phyloP scores from a whole-genome alignment of 2,113 vertebrate genomes.

The Diadophis punctatus region DNA sequence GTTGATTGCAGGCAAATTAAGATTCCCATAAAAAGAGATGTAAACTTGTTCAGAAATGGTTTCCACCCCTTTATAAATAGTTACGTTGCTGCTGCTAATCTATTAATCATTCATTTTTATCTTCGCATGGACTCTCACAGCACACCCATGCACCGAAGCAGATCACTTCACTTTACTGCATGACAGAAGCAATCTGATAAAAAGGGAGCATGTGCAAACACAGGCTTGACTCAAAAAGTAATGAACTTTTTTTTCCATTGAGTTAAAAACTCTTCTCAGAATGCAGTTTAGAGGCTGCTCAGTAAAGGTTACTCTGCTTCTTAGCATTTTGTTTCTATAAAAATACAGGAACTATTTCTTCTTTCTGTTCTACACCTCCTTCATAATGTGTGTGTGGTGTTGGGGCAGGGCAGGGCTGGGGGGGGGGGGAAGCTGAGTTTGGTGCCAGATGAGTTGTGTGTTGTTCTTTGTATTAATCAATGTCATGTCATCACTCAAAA shows the following conservation, averaged over 20 bases:
- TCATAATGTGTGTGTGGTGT: background rate
- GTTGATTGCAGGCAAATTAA: background rate
- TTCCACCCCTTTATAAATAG: background rate
- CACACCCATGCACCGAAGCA: background rate
- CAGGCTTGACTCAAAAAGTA: background rate
- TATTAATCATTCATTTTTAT: background rate
- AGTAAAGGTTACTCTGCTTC: background rate
- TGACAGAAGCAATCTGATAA: background rate
- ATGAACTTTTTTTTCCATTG: background rate
- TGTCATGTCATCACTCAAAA: background rate
- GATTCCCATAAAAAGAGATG: background rate
- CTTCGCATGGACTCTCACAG: background rate
- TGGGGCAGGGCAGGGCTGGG: too few species aligned
- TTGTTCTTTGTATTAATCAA: background rate
- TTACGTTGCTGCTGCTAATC: background rate
- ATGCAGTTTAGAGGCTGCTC: background rate
- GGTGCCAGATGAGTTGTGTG: background rate
- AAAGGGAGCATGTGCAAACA: background rate
- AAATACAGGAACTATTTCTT: background rate
- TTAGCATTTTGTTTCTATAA: background rate
- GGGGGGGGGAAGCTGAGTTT: background rate
- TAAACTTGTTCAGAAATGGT: background rate
- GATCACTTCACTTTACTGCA: background rate
- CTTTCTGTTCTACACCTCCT: background rate
- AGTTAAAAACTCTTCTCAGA: background rate